These are phyloP conservation scores for Babylonia areolata DNA, from an alignment of 1,140 invertebrate species.

Conservation along the genomic window DNA sequence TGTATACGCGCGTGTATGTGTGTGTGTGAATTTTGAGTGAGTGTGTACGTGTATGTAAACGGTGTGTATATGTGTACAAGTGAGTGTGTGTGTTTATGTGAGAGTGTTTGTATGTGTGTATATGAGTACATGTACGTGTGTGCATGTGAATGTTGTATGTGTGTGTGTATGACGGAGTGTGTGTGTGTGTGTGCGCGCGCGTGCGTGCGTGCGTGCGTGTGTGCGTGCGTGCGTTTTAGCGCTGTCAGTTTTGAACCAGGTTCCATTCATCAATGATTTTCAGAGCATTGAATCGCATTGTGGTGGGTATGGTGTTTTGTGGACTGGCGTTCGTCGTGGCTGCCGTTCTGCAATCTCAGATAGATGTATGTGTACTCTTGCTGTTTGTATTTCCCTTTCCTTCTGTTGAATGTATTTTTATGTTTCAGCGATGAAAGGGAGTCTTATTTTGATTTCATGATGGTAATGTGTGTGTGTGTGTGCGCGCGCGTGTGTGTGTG, in stretches of 20 bases:
- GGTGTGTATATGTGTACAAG: too few relatives aligned
- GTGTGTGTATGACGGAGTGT: neutral
- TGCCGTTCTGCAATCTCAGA: slow-evolving; percentile 86
- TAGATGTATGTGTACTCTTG: slow-evolving; percentile 78
- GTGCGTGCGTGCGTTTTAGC: too few relatives aligned
- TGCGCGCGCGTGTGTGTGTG: neutral
- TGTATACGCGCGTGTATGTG: neutral
- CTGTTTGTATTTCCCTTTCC: too few relatives aligned
- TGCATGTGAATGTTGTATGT: too few relatives aligned
- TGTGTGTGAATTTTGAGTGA: neutral
- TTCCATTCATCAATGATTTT: slow-evolving; percentile 34
- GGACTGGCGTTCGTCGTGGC: slow-evolving; percentile 91
- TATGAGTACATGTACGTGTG: too few relatives aligned
- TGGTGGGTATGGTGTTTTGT: slow-evolving; percentile 88
- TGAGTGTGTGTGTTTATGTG: too few relatives aligned
- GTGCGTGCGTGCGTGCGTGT: neutral
- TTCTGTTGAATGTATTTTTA: too few relatives aligned
- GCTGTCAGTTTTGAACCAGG: slow-evolving; percentile 8
- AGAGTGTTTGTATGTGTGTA: too few relatives aligned
- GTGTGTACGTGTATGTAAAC: too few relatives aligned
- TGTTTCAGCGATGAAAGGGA: too few relatives aligned
- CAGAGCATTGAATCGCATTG: slow-evolving; percentile 86
- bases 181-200: neutral
- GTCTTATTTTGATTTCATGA: too few relatives aligned
- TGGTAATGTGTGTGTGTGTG: neutral